These are phyloP conservation scores for Dioctria linearis DNA, from an alignment of 2,888 invertebrate species.

Conservation along the genomic window DNA sequence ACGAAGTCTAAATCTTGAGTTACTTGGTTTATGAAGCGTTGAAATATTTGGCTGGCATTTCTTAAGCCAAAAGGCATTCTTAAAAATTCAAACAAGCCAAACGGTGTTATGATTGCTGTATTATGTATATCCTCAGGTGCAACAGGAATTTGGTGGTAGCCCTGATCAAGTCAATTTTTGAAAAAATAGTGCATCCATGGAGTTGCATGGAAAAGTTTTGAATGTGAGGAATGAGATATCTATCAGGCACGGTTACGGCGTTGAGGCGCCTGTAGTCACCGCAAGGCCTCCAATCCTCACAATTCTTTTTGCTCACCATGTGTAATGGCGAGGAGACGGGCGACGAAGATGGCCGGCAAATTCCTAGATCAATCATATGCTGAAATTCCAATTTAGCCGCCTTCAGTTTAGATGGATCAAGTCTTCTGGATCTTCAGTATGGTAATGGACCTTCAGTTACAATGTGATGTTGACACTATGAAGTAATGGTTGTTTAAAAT, in stretches of 20 bases:
- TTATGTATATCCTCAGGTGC: too few species aligned
- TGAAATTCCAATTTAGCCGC: conserved; percentile 51
- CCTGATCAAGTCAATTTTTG: too few species aligned
- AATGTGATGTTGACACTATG: conserved; percentile 55
- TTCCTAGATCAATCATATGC: neutral
- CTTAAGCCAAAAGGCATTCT: too few species aligned
- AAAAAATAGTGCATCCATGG: neutral
- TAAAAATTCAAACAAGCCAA: too few species aligned
- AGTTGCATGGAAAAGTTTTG: neutral
- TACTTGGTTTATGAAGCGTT: too few species aligned
- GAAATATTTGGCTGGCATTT: too few species aligned
- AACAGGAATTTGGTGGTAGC: too few species aligned
- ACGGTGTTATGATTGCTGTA: too few species aligned
- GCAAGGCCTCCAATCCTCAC: neutral
- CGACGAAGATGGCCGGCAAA: neutral
- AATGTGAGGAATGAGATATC: neutral
- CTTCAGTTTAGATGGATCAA: conserved; percentile 26
- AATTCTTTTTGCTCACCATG: too few species aligned
- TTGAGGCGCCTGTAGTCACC: neutral
- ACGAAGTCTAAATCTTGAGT: neutral
- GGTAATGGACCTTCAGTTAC: conserved; percentile 53
- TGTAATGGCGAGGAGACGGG: too few species aligned
- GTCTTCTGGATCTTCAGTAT: conserved; percentile 49
- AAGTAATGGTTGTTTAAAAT: conserved; percentile 39
- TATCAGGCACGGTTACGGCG: neutral